phyloP scores from a whole-genome alignment of 2,888 invertebrate species.

The Diogma glabrata region DNA sequence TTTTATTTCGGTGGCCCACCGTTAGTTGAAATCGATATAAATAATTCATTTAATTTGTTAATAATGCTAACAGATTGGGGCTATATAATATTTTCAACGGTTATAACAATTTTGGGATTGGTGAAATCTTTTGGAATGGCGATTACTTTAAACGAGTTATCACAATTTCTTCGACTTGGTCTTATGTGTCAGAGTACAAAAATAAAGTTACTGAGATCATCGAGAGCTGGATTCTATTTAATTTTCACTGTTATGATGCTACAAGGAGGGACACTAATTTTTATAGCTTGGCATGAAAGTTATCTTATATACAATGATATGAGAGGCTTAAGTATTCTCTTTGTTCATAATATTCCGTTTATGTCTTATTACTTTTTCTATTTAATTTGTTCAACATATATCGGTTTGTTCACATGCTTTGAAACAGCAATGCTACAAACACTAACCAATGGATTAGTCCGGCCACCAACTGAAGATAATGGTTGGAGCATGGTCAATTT shows the following conservation, averaged over 20 bases:
- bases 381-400: conserved; percentile 9
- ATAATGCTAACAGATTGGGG: background rate
- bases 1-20: background rate
- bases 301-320: background rate
- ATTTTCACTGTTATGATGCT: conserved; percentile 1
- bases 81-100: background rate
- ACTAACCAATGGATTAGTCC: background rate
- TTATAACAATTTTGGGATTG: background rate
- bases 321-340: background rate
- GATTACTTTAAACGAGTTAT: background rate
- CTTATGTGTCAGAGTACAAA: conserved; percentile 12
- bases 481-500: background rate
- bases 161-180: conserved; percentile 7
- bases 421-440: conserved; percentile 12
- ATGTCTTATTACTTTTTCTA: conserved; percentile 12
- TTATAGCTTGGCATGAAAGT: background rate
- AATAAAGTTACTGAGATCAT: background rate
- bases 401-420: conserved; percentile 10
- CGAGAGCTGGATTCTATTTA: background rate
- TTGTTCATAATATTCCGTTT: conserved; percentile 10
- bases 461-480: conserved; percentile 6
- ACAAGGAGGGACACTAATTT: background rate
- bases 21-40: too few relatives aligned
- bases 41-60: too few relatives aligned
- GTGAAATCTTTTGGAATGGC: background rate